Evolutionary conservation across 2,113 vertebrate species (phyloP).

Genomic region (Monopterus albus): DNA sequence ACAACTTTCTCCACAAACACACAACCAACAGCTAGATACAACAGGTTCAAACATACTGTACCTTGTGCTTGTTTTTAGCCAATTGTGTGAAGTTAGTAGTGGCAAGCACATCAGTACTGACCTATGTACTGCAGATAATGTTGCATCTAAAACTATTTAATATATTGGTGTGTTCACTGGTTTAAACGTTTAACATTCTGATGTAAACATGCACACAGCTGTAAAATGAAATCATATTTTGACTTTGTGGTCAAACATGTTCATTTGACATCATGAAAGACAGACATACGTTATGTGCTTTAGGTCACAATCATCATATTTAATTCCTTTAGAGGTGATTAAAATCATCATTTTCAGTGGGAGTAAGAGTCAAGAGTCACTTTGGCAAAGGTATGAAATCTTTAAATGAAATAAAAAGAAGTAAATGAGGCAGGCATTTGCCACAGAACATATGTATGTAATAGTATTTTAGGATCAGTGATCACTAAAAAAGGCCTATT

Average conservation of each 20-base stretch:
- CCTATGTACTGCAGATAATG: background rate
- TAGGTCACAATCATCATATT: too few relatives aligned
- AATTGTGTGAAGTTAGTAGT: background rate
- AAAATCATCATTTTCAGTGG: background rate
- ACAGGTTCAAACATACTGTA: constrained; percentile 23
- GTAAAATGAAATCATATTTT: too few relatives aligned
- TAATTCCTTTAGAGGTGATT: too few relatives aligned
- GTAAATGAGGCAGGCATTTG: background rate
- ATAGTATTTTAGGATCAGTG: too few relatives aligned
- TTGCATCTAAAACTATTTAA: constrained; percentile 5
- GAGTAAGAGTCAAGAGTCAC: background rate
- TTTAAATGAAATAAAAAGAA: background rate
- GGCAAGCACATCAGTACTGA: constrained; percentile 19
- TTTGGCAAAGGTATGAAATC: background rate
- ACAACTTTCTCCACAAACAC: constrained; percentile 1
- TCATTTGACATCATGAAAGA: too few relatives aligned
- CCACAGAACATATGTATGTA: too few relatives aligned
- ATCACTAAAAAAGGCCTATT: constrained; percentile 2
- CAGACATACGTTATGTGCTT: too few relatives aligned
- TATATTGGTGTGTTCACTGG: too few relatives aligned
- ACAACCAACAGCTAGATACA: constrained; percentile 37
- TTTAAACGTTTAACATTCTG: too few relatives aligned
- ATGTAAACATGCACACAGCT: too few relatives aligned
- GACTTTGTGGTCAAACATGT: too few relatives aligned
- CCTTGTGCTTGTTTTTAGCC: constrained; percentile 24